phyloP scores from a whole-genome alignment of 1,140 invertebrate genomes.

The Lasioglossum baleicum region DNA sequence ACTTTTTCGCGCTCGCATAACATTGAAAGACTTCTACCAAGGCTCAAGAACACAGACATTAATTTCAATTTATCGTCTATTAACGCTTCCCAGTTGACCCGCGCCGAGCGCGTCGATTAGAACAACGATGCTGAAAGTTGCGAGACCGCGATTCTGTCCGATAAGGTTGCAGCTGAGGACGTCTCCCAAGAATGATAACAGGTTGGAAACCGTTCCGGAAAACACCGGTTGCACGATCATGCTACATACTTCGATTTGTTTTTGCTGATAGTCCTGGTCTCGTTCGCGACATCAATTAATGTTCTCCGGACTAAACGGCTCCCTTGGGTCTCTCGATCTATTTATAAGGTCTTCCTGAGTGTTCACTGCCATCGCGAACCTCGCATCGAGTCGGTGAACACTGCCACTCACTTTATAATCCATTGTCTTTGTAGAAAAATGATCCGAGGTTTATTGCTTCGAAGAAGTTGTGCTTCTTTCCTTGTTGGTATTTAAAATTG shows the following conservation, averaged over 20 bases:
- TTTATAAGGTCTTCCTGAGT: conserved; percentile 18
- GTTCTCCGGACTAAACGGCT: not conserved
- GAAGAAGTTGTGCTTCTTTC: too few species aligned
- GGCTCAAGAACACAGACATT: conserved; percentile 21
- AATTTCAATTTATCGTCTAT: conserved; percentile 46
- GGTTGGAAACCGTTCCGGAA: not conserved
- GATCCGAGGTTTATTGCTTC: too few species aligned
- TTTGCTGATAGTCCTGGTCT: not conserved
- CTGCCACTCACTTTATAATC: not conserved
- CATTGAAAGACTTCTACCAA: not conserved
- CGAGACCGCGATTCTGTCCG: not conserved
- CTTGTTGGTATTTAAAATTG: too few species aligned
- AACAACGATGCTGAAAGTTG: conserved; percentile 11
- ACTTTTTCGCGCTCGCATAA: not conserved
- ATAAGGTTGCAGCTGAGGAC: not conserved
- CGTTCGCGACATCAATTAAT: conserved; percentile 38
- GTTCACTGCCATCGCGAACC: not conserved
- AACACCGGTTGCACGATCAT: conserved; percentile 5
- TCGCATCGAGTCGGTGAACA: not conserved
- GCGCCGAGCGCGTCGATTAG: conserved; percentile 7
- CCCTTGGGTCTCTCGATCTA: conserved; percentile 14
- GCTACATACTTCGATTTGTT: not conserved
- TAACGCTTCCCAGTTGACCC: conserved; percentile 33
- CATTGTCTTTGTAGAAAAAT: too few species aligned
- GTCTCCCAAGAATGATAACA: not conserved